phyloP scores from a whole-genome alignment of 2,888 invertebrate genomes.

The Zonitis immaculata region DNA sequence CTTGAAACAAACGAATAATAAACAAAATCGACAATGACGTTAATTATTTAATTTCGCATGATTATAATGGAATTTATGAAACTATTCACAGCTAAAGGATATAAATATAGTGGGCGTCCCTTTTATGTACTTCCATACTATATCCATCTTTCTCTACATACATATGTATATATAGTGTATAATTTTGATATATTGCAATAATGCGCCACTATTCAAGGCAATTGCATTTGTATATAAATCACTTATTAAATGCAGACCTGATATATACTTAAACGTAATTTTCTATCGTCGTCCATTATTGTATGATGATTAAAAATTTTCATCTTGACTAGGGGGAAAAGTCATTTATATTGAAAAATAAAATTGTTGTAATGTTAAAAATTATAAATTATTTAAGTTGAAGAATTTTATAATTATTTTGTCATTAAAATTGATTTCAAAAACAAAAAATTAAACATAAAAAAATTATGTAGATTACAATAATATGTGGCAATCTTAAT shows the following conservation, averaged over 20 bases:
- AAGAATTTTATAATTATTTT: no score
- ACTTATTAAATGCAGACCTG: slow-evolving; percentile 25
- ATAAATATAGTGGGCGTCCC: background rate
- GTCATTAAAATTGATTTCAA: no score
- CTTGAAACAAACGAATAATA: background rate
- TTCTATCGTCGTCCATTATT: slow-evolving; percentile 27
- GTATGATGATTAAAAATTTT: slow-evolving; percentile 19
- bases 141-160: background rate
- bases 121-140: background rate
- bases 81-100: background rate
- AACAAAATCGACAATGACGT: background rate
- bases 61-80: background rate
- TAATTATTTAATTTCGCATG: background rate
- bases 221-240: slow-evolving; percentile 29
- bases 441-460: background rate
- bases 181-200: slow-evolving; percentile 30
- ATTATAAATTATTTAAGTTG: no score
- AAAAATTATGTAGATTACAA: slow-evolving; percentile 14
- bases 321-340: background rate
- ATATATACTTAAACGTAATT: slow-evolving; percentile 25
- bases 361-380: no score
- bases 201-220: slow-evolving; percentile 28
- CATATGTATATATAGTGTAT: slow-evolving; percentile 18
- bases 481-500: slow-evolving; percentile 14
- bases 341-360: no score